phyloP scores from a whole-genome alignment of 2,797 vertebrate species.

The Tarsius wallacei region DNA sequence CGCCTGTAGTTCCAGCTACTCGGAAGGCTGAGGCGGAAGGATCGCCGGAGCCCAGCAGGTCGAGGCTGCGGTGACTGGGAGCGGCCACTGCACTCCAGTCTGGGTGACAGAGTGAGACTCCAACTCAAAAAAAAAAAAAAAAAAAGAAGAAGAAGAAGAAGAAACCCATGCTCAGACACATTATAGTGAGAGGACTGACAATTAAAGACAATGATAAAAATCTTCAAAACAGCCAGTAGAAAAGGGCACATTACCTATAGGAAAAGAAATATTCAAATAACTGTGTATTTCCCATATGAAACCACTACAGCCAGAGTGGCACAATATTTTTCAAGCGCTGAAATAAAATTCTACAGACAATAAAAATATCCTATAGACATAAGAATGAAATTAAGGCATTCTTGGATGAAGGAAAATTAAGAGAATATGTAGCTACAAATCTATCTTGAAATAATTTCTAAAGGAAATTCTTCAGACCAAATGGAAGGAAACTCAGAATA shows the following conservation, averaged over 20 bases:
- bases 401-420: not conserved
- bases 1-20: too few relatives aligned
- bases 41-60: too few relatives aligned
- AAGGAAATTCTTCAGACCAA: constrained; percentile 19
- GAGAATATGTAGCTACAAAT: not conserved
- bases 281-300: not conserved
- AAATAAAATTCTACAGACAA: not conserved
- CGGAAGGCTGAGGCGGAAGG: too few relatives aligned
- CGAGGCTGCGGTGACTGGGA: too few relatives aligned
- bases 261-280: not conserved
- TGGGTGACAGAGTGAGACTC: too few relatives aligned
- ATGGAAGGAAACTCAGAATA: not conserved
- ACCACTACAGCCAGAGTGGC: not conserved
- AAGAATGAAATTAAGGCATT: not conserved
- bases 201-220: not conserved
- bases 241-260: not conserved
- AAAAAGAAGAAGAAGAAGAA: not conserved
- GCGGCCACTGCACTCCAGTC: too few relatives aligned
- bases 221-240: not conserved
- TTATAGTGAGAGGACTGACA: not conserved
- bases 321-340: not conserved
- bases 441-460: not conserved
- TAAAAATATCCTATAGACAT: not conserved
- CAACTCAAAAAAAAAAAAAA: not conserved
- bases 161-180: not conserved